Evolutionary conservation across 2,113 vertebrate genomes (phyloP).

Genomic region (Oryzias javanicus): DNA sequence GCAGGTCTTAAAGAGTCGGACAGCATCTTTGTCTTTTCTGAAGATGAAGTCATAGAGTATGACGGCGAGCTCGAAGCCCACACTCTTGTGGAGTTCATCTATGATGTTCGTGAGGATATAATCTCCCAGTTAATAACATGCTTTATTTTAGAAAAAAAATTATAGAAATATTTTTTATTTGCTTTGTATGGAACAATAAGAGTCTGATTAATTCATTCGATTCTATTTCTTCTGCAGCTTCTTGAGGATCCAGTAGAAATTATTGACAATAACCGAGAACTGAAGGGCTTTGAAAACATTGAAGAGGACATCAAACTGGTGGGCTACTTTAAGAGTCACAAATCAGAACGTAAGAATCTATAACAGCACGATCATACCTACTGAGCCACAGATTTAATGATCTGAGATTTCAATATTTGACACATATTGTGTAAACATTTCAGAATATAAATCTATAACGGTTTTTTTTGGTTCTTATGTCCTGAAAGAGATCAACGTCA

Average conservation of each 20-base stretch:
- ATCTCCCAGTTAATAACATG: constrained; percentile 61
- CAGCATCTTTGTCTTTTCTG: constrained; percentile 88
- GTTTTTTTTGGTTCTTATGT: too few species aligned
- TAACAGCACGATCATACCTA: constrained; percentile 48
- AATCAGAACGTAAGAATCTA: constrained; percentile 85
- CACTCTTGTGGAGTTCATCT: constrained; percentile 89
- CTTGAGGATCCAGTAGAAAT: constrained; percentile 87
- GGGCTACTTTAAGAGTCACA: constrained; percentile 90
- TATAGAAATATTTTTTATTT: background rate
- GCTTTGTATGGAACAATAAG: background rate
- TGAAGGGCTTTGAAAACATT: constrained; percentile 84
- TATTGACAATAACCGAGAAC: constrained; percentile 83
- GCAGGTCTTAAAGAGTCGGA: constrained; percentile 84
- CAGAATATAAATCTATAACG: too few species aligned
- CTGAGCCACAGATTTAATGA: background rate
- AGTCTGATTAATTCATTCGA: constrained; percentile 3
- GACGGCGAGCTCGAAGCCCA: constrained; percentile 88
- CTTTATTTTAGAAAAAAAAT: constrained; percentile 27
- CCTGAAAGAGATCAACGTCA: too few species aligned
- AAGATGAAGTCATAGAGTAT: constrained; percentile 88
- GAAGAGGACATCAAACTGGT: constrained; percentile 91
- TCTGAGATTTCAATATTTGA: background rate
- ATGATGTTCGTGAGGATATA: constrained; percentile 83
- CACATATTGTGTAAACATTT: background rate
- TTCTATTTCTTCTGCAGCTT: constrained; percentile 61